Evolutionary conservation across 2,888 invertebrate genomes (phyloP).

Genomic region (Herminia tarsipennalis): DNA sequence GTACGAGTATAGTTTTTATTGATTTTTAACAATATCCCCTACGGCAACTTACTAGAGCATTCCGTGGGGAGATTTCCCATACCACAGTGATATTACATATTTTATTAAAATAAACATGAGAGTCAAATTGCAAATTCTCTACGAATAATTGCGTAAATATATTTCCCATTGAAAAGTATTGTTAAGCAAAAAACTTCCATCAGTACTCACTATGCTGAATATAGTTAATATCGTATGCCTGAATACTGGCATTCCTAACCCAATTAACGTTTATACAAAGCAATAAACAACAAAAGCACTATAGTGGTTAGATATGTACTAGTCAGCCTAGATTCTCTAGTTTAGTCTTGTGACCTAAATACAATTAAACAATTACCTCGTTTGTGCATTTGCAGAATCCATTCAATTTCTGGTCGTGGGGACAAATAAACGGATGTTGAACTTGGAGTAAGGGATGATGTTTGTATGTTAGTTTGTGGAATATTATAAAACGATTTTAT

Average conservation of each 20-base stretch:
- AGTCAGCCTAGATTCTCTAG: slow-evolving; percentile 38
- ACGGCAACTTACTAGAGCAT: too few species aligned
- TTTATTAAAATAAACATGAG: too few species aligned
- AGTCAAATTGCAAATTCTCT: too few species aligned
- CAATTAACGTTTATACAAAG: slow-evolving; percentile 20
- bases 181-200: too few species aligned
- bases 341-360: slow-evolving; percentile 53
- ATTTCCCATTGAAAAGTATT: too few species aligned
- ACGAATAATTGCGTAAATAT: too few species aligned
- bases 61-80: too few species aligned
- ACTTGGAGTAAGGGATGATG: slow-evolving; percentile 39
- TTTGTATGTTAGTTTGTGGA: slow-evolving; percentile 2
- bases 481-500: background rate
- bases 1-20: too few species aligned
- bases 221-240: background rate
- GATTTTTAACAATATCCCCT: too few species aligned
- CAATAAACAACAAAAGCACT: slow-evolving; percentile 21
- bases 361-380: slow-evolving; percentile 55
- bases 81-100: too few species aligned
- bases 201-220: too few species aligned
- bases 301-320: slow-evolving; percentile 17
- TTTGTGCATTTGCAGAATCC: slow-evolving; percentile 40
- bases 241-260: background rate
- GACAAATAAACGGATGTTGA: slow-evolving; percentile 49
- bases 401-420: slow-evolving; percentile 38